Base-by-base conservation (phyloP, 2,797 vertebrate genomes). In the Graptemys geographica region DNA sequence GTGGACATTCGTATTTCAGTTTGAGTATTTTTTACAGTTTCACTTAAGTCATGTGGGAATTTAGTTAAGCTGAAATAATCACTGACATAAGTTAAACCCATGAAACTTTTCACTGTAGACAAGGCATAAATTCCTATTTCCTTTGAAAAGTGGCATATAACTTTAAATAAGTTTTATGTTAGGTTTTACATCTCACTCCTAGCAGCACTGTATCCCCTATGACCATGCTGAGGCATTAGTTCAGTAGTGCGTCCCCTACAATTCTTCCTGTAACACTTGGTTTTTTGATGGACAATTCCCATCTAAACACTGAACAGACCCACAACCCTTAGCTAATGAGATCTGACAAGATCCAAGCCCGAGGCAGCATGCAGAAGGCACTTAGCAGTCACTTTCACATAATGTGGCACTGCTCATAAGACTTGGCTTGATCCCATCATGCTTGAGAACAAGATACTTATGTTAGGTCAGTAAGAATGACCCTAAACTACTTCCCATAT, bases 301-400 rank as follows among this genome's bases (percentile, higher is more conserved):
- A 28, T 47, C 15, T 16, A 47, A 49, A 31, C 74, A 15, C 51
- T 37, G 27, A 76, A 12, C 12, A 49, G 41, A 19, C 8, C 27
- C 80, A 2, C 3, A 37, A 15, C 9, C 44, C 79, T 12, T 55
- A 55, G 21, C 33, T 12, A 5, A 2, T 6, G n/a, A 33, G 59
- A 78, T 78, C 44, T 78, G 47, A 84, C 65, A 52, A 59, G 53
- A 33, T 2, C 12, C 28, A 27, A 31, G 21, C n/a, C 52, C 0
- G 0, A 0, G 0, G 31, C 4, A 12, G 23, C 62, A 7, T 0
- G 1, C 2, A 0, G 3, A 41, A 51, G 47, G 27, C 27, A 78
- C 41, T 49, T 76, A 81, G 15, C 21, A 78, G 25, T 3, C 1
- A 21, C 2, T 10, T 11, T 62, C 10, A 19, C 23, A 16, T 10